These are phyloP conservation scores for Haemorhous mexicanus DNA, from an alignment of 2,113 vertebrate genomes.

Conservation along the genomic window DNA sequence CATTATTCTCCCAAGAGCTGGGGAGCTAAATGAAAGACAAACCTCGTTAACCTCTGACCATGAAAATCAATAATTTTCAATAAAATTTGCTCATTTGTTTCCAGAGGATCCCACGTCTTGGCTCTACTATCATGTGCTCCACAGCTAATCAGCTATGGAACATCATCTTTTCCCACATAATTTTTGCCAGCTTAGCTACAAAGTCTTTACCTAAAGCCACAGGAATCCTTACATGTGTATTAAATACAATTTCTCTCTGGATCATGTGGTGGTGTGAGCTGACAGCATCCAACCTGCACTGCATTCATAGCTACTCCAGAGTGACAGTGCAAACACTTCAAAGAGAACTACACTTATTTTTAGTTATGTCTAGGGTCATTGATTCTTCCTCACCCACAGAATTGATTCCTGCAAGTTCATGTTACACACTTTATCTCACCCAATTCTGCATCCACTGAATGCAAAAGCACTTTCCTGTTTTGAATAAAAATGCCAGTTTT, in stretches of 20 bases:
- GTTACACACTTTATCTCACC: not conserved
- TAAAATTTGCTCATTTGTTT: slow-evolving; percentile 83
- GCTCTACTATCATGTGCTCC: not conserved
- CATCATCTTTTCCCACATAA: not conserved
- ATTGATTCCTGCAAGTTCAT: not conserved
- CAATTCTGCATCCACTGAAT: not conserved
- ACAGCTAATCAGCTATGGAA: not conserved
- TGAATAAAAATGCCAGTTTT: not conserved
- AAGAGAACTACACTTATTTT: not conserved
- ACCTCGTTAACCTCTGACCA: slow-evolving; percentile 80
- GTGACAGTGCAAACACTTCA: not conserved
- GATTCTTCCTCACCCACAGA: not conserved
- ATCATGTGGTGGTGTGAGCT: not conserved
- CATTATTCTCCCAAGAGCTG: slow-evolving; percentile 57
- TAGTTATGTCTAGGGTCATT: not conserved
- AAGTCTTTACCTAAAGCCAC: not conserved
- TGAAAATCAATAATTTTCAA: slow-evolving; percentile 81
- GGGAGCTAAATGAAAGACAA: slow-evolving; percentile 64
- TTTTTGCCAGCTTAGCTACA: not conserved
- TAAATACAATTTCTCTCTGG: not conserved
- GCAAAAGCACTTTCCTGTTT: not conserved
- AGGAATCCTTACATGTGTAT: not conserved
- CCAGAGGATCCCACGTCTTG: slow-evolving; percentile 67
- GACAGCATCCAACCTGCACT: not conserved
- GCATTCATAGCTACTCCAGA: not conserved